phyloP scores from a whole-genome alignment of 2,888 invertebrate species.

The Antheraea yamamai region DNA sequence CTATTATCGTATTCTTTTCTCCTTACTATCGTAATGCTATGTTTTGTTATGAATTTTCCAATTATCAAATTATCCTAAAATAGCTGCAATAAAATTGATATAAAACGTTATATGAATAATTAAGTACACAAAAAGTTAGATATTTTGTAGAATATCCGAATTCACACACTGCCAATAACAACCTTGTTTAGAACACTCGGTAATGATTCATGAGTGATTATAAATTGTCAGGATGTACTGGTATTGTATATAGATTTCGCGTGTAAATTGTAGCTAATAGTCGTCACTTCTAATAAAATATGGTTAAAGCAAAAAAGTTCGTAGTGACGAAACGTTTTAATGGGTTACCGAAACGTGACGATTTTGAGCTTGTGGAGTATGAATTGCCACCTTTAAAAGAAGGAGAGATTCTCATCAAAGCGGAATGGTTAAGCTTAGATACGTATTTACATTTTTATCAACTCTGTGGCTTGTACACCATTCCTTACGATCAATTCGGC shows the following conservation, averaged over 20 bases:
- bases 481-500: conserved; percentile 30
- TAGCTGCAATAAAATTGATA: not conserved
- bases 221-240: not conserved
- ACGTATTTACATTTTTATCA: not conserved
- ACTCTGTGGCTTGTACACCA: not conserved
- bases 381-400: conserved; percentile 75
- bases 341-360: conserved; percentile 74
- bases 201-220: not conserved
- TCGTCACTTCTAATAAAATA: not conserved
- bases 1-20: not conserved
- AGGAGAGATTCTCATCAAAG: conserved; percentile 53
- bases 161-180: not conserved
- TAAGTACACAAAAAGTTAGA: not conserved
- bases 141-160: not conserved
- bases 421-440: conserved; percentile 30
- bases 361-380: conserved; percentile 81
- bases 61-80: not conserved
- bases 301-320: conserved; percentile 68
- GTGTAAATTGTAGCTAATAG: not conserved
- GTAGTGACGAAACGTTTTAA: conserved; percentile 74
- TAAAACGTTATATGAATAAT: not conserved
- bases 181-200: not conserved
- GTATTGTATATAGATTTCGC: not conserved
- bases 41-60: not conserved
- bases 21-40: not conserved